These are phyloP conservation scores for Polypedilum pembai DNA, from an alignment of 1,140 invertebrate genomes.

Conservation along the genomic window DNA sequence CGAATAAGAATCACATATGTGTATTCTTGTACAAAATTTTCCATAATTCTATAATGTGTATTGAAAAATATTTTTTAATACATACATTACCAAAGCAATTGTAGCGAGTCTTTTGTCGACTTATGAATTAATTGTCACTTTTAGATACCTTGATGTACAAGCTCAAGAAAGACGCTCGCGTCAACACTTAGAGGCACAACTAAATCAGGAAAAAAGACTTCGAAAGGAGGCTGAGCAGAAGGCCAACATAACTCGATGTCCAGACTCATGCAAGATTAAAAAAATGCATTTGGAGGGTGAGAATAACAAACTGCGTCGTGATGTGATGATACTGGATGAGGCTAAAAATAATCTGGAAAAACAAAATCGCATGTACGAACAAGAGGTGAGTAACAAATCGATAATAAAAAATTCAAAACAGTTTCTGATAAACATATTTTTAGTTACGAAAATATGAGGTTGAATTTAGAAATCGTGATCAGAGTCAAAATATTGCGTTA, in stretches of 20 bases:
- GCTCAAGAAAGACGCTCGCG: conserved; percentile 70
- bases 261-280: conserved; percentile 66
- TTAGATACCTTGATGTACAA: conserved; percentile 31
- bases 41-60: too few relatives aligned
- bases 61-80: too few relatives aligned
- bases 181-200: conserved; percentile 64
- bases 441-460: conserved; percentile 38
- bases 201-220: conserved; percentile 65
- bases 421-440: not conserved
- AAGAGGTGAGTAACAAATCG: conserved; percentile 35
- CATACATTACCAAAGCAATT: too few relatives aligned
- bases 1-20: too few relatives aligned
- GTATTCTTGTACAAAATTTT: too few relatives aligned
- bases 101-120: too few relatives aligned
- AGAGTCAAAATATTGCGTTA: conserved; percentile 71
- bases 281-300: conserved; percentile 72
- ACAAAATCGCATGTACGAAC: conserved; percentile 40
- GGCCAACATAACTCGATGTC: conserved; percentile 42
- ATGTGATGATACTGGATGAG: conserved; percentile 70
- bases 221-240: conserved; percentile 60
- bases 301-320: conserved; percentile 61
- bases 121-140: not conserved
- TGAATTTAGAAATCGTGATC: conserved; percentile 48
- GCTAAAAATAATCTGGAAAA: conserved; percentile 39
- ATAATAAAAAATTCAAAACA: too few relatives aligned